phyloP scores from a whole-genome alignment of 2,888 invertebrate genomes.

The Linhomoeus sp. region DNA sequence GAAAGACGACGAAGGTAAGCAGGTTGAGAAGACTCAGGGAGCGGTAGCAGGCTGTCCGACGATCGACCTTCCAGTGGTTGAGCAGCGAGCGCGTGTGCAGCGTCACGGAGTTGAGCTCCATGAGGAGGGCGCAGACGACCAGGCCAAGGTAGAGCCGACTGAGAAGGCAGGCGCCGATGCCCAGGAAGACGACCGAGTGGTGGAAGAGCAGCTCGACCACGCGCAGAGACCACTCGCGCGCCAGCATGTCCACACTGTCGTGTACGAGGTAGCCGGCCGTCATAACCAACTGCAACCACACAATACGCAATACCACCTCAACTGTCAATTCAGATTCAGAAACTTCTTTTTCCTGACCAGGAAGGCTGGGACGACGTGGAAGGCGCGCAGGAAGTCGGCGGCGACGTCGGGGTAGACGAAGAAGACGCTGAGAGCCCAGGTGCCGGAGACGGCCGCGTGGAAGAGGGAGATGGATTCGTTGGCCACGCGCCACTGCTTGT shows the following conservation, averaged over 20 bases:
- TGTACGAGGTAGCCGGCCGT: slow-evolving; percentile 22
- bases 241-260: slow-evolving; percentile 21
- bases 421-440: slow-evolving; percentile 12
- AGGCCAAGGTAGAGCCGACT: slow-evolving; percentile 15
- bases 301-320: neutral
- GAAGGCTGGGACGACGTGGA: too few relatives aligned
- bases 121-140: slow-evolving; percentile 21
- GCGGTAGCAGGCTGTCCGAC: neutral
- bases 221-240: slow-evolving; percentile 21
- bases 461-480: slow-evolving; percentile 22
- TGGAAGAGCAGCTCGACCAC: slow-evolving; percentile 25
- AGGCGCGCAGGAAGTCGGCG: neutral
- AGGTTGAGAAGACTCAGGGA: slow-evolving; percentile 14
- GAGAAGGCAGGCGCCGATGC: too few relatives aligned
- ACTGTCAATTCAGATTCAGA: too few relatives aligned
- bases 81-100: slow-evolving; percentile 14
- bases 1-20: slow-evolving; percentile 20
- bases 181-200: slow-evolving; percentile 16
- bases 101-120: slow-evolving; percentile 24
- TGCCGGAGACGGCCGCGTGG: slow-evolving; percentile 18
- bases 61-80: neutral
- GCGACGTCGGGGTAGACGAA: neutral
- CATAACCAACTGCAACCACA: slow-evolving; percentile 14
- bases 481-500: slow-evolving; percentile 25
- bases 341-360: too few relatives aligned